Percentiles rank a stretch among this genome's conserved stretches.
Conservation (phyloP, 2,888 invertebrate genomes). For the Drosophila neonasuta region DNA sequence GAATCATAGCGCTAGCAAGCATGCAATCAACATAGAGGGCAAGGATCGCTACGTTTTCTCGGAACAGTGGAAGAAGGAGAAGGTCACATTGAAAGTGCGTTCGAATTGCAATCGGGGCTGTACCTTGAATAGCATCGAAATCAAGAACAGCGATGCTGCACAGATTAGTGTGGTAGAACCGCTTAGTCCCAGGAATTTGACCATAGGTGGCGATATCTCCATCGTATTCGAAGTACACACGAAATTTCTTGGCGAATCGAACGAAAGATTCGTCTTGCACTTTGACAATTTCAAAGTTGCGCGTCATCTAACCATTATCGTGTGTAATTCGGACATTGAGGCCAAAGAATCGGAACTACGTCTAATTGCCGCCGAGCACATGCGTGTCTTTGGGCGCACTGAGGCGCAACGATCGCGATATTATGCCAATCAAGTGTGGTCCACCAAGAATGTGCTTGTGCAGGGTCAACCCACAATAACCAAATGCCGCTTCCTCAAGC, state of each 20-base stretch:
- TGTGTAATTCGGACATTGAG: slow-evolving; percentile 62
- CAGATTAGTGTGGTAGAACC: slow-evolving; percentile 69
- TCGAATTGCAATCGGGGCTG: slow-evolving; percentile 63
- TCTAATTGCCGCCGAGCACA: slow-evolving; percentile 38
- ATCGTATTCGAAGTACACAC: slow-evolving; percentile 64
- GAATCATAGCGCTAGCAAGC: neutral
- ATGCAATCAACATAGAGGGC: slow-evolving; percentile 84
- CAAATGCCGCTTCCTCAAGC: slow-evolving; percentile 85
- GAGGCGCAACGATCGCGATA: slow-evolving; percentile 56
- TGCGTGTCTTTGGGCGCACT: slow-evolving; percentile 33
- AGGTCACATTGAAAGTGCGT: slow-evolving; percentile 51
- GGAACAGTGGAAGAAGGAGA: slow-evolving; percentile 81
- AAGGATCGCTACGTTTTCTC: slow-evolving; percentile 81
- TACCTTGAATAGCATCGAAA: slow-evolving; percentile 37
- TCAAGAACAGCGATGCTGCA: slow-evolving; percentile 32
- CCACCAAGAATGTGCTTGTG: slow-evolving; percentile 76
- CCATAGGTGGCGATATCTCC: neutral
- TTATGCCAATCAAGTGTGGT: slow-evolving; percentile 77
- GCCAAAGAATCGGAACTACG: slow-evolving; percentile 51
- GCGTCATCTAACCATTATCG: slow-evolving; percentile 69
- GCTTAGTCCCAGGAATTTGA: slow-evolving; percentile 13
- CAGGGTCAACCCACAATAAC: slow-evolving; percentile 84
- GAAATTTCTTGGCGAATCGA: slow-evolving; percentile 67
- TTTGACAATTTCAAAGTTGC: slow-evolving; percentile 69
- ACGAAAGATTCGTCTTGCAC: slow-evolving; percentile 60